These are phyloP conservation scores for Rhynchomys soricoides DNA, from an alignment of 2,113 vertebrate species.

Conservation along the genomic window DNA sequence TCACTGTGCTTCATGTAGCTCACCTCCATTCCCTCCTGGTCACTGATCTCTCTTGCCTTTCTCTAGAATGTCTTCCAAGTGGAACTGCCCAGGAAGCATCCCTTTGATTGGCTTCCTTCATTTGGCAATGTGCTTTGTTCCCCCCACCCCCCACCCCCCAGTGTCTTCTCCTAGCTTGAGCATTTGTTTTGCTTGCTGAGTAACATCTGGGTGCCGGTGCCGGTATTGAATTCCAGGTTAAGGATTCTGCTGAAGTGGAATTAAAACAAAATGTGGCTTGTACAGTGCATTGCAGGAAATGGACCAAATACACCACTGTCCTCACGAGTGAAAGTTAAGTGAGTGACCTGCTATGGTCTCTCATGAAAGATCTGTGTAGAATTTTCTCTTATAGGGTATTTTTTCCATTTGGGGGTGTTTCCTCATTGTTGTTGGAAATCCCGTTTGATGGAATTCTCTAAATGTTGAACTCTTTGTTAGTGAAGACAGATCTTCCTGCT, in stretches of 20 bases:
- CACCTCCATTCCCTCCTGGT: background rate
- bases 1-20: background rate
- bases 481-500: background rate
- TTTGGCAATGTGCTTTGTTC: background rate
- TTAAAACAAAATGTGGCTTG: slow-evolving; percentile 13
- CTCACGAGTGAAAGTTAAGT: background rate
- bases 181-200: background rate
- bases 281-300: background rate
- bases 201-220: background rate
- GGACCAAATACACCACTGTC: background rate
- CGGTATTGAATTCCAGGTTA: slow-evolving; percentile 46
- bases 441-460: background rate
- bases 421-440: background rate
- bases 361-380: background rate
- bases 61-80: background rate
- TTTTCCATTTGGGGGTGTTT: background rate
- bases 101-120: background rate
- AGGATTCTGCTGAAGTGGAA: slow-evolving; percentile 23
- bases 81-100: background rate
- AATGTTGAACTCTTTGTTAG: background rate
- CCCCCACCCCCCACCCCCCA: background rate
- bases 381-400: background rate
- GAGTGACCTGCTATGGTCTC: background rate
- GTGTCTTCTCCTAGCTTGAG: background rate
- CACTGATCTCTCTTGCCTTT: background rate